Conservation (phyloP, 2,797 vertebrate genomes). For the Babyrousa celebensis region DNA sequence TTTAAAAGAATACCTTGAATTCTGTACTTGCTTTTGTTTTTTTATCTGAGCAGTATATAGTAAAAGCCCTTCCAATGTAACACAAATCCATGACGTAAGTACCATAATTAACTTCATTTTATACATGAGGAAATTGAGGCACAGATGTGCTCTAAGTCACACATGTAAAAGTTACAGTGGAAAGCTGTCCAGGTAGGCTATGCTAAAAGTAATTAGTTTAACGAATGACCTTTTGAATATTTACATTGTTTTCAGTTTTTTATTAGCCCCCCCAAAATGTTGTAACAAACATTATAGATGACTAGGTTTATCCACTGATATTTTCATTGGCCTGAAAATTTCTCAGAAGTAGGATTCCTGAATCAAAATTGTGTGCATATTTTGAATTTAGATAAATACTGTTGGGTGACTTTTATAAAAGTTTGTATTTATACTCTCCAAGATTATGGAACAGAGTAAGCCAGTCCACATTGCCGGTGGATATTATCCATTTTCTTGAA, state of each 20-base stretch:
- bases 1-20: conserved; percentile 12
- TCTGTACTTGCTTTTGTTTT: background rate
- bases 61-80: background rate
- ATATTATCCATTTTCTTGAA: conserved; percentile 1
- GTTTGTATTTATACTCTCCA: background rate
- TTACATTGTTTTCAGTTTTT: background rate
- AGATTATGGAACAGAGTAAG: background rate
- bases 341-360: background rate
- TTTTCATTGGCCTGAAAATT: background rate
- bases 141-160: background rate
- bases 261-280: background rate
- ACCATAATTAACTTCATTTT: background rate
- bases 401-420: background rate
- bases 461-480: background rate
- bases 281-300: background rate
- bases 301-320: background rate
- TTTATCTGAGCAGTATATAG: background rate
- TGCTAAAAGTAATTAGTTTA: background rate
- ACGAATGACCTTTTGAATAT: background rate
- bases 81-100: background rate
- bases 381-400: conserved; percentile 56
- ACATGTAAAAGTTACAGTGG: background rate
- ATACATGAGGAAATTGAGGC: background rate
- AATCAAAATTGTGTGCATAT: background rate
- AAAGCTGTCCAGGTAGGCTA: too few relatives aligned